phyloP scores from a whole-genome alignment of 2,888 invertebrate genomes.

The Amphipoea oculea region DNA sequence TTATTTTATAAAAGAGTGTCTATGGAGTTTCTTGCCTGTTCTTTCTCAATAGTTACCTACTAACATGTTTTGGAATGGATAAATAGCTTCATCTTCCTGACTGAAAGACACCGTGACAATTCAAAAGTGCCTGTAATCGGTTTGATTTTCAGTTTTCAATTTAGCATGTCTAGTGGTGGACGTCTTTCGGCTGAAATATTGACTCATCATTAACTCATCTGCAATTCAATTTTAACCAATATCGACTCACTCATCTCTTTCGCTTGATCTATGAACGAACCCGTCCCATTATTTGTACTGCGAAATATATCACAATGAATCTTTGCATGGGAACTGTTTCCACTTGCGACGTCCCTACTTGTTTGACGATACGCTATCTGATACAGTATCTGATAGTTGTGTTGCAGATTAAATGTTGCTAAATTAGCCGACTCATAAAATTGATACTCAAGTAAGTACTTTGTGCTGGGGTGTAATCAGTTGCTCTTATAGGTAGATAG shows the following conservation, averaged over 20 bases:
- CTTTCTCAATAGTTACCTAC: background rate
- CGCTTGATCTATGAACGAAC: conserved; percentile 25
- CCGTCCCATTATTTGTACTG: conserved; percentile 62
- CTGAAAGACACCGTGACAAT: background rate
- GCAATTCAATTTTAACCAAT: background rate
- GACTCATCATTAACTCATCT: background rate
- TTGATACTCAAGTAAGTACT: conserved; percentile 12
- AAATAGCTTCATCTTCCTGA: background rate
- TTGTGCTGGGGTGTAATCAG: background rate
- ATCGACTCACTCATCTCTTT: conserved; percentile 1
- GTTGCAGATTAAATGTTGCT: conserved; percentile 57
- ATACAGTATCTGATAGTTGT: conserved; percentile 51
- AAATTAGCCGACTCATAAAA: conserved; percentile 44
- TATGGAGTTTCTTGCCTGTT: background rate
- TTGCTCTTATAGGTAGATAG: background rate
- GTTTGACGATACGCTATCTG: conserved; percentile 61
- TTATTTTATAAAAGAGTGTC: background rate
- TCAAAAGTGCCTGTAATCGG: background rate
- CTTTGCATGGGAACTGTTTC: conserved; percentile 72
- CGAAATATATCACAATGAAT: conserved; percentile 71
- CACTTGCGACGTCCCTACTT: conserved; percentile 56
- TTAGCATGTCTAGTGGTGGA: background rate
- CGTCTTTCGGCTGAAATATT: background rate
- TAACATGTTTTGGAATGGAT: background rate
- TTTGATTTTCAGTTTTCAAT: background rate